phyloP scores from a whole-genome alignment of 2,113 vertebrate species.

The Bagarius yarrelli region DNA sequence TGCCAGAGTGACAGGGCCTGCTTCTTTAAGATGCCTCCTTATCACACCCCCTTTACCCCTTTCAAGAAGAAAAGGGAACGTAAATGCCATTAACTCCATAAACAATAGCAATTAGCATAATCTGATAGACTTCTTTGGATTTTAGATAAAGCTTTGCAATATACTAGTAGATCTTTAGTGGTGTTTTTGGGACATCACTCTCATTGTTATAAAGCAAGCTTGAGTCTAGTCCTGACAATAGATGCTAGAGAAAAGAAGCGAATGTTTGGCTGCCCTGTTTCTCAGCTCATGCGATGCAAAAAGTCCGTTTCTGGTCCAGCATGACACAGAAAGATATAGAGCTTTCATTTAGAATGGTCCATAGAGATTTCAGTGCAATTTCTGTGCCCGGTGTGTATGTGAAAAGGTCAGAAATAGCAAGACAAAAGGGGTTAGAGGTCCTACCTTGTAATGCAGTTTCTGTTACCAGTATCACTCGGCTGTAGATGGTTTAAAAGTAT shows the following conservation, averaged over 20 bases:
- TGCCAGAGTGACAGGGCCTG: conserved; percentile 71
- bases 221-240: neutral
- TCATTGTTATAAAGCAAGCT: neutral
- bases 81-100: neutral
- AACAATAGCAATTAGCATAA: neutral
- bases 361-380: conserved; percentile 40
- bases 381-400: conserved; percentile 10
- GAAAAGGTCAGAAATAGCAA: neutral
- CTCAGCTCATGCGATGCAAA: conserved; percentile 34
- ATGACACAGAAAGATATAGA: conserved; percentile 47
- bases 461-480: conserved; percentile 28
- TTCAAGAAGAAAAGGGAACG: conserved; percentile 17
- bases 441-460: conserved; percentile 44
- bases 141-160: neutral
- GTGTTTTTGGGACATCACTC: neutral
- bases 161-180: neutral
- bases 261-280: conserved; percentile 29
- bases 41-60: conserved; percentile 5
- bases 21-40: conserved; percentile 51
- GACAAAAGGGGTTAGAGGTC: neutral
- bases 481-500: conserved; percentile 5
- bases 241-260: neutral
- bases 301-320: neutral
- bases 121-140: neutral
- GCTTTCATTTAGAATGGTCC: conserved; percentile 46